phyloP scores from a whole-genome alignment of 2,797 vertebrate species.

The Scolopax rusticola region DNA sequence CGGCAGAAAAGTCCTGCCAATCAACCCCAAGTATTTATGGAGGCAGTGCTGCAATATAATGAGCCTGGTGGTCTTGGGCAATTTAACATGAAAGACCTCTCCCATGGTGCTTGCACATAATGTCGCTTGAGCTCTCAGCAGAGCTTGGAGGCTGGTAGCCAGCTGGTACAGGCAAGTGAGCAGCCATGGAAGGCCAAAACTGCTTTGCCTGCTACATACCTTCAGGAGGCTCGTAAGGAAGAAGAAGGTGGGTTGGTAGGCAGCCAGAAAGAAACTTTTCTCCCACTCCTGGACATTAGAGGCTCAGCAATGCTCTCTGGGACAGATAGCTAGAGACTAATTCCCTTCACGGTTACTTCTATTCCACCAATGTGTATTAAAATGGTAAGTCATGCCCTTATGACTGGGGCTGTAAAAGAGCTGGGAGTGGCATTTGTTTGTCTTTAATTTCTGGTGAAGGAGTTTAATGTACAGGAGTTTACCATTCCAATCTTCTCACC shows the following conservation, averaged over 20 bases:
- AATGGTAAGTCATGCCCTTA: background rate
- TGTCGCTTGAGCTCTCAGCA: background rate
- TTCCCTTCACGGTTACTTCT: background rate
- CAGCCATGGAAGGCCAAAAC: background rate
- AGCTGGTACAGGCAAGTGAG: background rate
- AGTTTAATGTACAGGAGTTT: background rate
- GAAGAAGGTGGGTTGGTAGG: background rate
- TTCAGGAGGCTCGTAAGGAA: background rate
- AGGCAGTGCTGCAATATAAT: background rate
- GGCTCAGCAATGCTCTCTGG: background rate
- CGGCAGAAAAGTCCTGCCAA: background rate
- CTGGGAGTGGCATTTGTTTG: conserved; percentile 4
- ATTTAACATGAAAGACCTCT: background rate
- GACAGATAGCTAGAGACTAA: background rate
- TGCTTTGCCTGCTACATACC: background rate
- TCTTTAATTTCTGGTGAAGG: background rate
- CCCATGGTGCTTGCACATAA: background rate
- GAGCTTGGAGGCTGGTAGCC: background rate
- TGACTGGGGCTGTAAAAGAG: background rate
- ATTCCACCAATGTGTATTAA: background rate
- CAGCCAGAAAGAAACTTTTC: background rate
- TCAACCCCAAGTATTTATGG: background rate
- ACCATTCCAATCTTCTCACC: background rate
- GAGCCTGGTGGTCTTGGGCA: background rate
- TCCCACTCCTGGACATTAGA: background rate